Conservation (phyloP, 2,113 vertebrate species). For the cat (Felis catus) region DNA sequence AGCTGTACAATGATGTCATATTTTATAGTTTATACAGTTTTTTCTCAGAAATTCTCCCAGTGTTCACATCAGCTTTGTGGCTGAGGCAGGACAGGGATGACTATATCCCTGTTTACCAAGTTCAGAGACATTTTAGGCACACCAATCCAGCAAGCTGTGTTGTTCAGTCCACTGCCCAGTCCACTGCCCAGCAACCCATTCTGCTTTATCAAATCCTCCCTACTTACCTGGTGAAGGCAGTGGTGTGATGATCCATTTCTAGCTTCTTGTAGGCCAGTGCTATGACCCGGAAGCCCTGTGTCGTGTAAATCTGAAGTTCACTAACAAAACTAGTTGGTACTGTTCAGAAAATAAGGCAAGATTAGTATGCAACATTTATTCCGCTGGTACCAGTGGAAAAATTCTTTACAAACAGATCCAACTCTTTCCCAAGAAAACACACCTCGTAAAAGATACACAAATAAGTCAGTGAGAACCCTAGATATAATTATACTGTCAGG, state of each 20-base stretch:
- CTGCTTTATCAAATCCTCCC: not conserved
- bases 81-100: not conserved
- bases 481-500: not conserved
- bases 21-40: not conserved
- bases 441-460: not conserved
- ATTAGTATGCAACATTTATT: conserved; percentile 48
- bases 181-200: not conserved
- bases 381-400: not conserved
- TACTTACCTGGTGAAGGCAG: conserved; percentile 82
- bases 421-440: not conserved
- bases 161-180: not conserved
- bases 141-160: not conserved
- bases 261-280: conserved; percentile 85
- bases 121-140: not conserved
- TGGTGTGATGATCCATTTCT: conserved; percentile 26
- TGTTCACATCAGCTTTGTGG: not conserved
- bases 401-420: conserved; percentile 46
- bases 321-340: conserved; percentile 84
- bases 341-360: conserved; percentile 76
- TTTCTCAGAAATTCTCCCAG: not conserved
- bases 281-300: conserved; percentile 87
- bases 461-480: not conserved
- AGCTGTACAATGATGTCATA: not conserved
- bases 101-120: not conserved
- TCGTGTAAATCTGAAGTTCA: conserved; percentile 85